Conservation (phyloP, 2,113 vertebrate species). For the Tenebrosternarchus preto region DNA sequence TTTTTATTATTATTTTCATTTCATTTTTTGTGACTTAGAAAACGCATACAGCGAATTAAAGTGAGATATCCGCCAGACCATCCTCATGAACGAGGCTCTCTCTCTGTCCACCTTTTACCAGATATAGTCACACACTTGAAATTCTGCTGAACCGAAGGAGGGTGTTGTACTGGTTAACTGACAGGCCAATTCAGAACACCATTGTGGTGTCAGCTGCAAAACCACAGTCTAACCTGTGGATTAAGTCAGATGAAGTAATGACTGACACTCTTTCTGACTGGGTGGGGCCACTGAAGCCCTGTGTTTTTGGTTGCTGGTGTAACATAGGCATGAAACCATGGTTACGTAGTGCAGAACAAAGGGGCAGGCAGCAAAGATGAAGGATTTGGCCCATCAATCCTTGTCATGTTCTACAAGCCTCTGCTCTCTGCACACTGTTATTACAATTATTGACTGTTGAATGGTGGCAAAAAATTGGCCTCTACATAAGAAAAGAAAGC, state of each 20-base stretch:
- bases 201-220: slow-evolving; percentile 64
- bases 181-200: slow-evolving; percentile 47
- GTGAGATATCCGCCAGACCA: not conserved
- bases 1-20: not conserved
- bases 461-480: slow-evolving; percentile 7
- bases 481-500: too few species aligned
- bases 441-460: slow-evolving; percentile 14
- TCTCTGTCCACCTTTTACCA: not conserved
- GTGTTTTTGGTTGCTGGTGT: slow-evolving; percentile 53
- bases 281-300: slow-evolving; percentile 44
- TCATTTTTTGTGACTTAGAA: not conserved
- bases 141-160: slow-evolving; percentile 19
- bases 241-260: slow-evolving; percentile 71
- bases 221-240: slow-evolving; percentile 72
- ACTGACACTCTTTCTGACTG: slow-evolving; percentile 62
- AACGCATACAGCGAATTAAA: not conserved
- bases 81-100: not conserved
- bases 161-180: slow-evolving; percentile 28
- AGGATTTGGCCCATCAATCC: slow-evolving; percentile 52
- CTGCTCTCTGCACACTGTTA: slow-evolving; percentile 22
- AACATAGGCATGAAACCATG: slow-evolving; percentile 60
- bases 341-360: slow-evolving; percentile 43
- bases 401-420: slow-evolving; percentile 49
- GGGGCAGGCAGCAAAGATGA: slow-evolving; percentile 37
- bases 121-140: slow-evolving; percentile 13